Conservation (phyloP, 2,113 vertebrate species). For the Apus apus region DNA sequence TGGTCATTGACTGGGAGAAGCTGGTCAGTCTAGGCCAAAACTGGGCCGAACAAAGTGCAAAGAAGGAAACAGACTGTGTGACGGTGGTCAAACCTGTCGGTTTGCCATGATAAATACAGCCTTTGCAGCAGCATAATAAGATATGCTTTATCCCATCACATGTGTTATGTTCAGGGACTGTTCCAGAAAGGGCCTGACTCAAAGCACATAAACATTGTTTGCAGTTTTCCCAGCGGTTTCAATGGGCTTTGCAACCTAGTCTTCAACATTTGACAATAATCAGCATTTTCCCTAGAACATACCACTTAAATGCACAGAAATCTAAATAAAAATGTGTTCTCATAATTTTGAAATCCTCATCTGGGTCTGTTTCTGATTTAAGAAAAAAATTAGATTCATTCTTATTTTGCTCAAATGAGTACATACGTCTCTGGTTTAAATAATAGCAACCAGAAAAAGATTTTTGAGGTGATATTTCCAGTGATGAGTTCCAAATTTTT, state of each 20-base stretch:
- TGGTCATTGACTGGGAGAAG: not conserved
- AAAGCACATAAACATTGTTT: conserved; percentile 19
- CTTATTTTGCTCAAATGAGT: conserved; percentile 19
- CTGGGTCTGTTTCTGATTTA: conserved; percentile 49
- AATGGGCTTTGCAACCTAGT: not conserved
- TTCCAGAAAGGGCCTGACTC: conserved; percentile 15
- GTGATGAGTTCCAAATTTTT: conserved; percentile 28
- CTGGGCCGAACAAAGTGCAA: not conserved
- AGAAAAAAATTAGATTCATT: conserved; percentile 4
- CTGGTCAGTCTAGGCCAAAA: not conserved
- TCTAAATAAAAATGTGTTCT: not conserved
- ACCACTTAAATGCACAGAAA: conserved; percentile 29
- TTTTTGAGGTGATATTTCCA: conserved; percentile 50
- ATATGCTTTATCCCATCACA: not conserved
- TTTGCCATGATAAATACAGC: not conserved
- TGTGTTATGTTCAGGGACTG: not conserved
- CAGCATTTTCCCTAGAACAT: conserved; percentile 35
- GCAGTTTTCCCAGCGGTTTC: conserved; percentile 33
- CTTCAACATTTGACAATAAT: conserved; percentile 54
- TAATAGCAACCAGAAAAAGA: conserved; percentile 37
- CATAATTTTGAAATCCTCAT: conserved; percentile 44
- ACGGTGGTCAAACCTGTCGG: not conserved
- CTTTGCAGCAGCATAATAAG: not conserved
- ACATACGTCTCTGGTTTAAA: conserved; percentile 39
- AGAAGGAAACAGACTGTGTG: not conserved